Evolutionary conservation across 2,888 invertebrate genomes (phyloP), one percentile per base, ranked within the genome.

Genomic region (Acanthococcus lagerstroemiae): DNA sequence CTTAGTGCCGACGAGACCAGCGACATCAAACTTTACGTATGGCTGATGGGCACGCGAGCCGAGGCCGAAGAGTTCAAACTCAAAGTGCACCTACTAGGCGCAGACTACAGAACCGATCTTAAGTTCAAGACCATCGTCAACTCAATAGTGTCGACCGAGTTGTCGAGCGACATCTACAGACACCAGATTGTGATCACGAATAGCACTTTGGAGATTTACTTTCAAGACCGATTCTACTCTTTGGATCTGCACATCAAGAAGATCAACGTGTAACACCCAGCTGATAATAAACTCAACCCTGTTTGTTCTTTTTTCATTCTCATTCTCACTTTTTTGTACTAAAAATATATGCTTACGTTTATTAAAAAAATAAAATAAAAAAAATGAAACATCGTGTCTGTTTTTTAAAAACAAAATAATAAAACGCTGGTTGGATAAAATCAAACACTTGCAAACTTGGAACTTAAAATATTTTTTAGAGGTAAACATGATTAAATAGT

Each of bases 21-120:
- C 6, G 55, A 46, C 22, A 24, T 66, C 21, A 66, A 57, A 57
- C 24, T 66, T 3, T 30, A 30, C 21, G n/a, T 66, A 17, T 66
- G 66, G 66, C 26, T 63, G 2, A 21, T 63, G 7, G 63, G 52
- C 9, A 5, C 48, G 22, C 27, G n/a, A 24, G 21, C 17, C 27
- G 24, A 30, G 12, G 37, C 56, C 7, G 57, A 57, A 1, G 24
- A 63, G 6, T 63, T 63, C 30, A 44, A 27, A 24, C 52, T 50
- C 19, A 24, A 52, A 7, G 52, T 52, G 22, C 5, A 52, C 12
- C 15, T 6, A 15, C 6, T 9, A 12, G 52, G 22, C 6, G 2
- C 22, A 22, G 50, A 55, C 25, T 25, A 22, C n/a, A 19, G 19
- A 21, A 54, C 54, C 17, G 65, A 65, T 17, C 24, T 66, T 6